These are phyloP conservation scores for Drosophila lutescens DNA, from an alignment of 2,888 invertebrate genomes.

Conservation along the genomic window DNA sequence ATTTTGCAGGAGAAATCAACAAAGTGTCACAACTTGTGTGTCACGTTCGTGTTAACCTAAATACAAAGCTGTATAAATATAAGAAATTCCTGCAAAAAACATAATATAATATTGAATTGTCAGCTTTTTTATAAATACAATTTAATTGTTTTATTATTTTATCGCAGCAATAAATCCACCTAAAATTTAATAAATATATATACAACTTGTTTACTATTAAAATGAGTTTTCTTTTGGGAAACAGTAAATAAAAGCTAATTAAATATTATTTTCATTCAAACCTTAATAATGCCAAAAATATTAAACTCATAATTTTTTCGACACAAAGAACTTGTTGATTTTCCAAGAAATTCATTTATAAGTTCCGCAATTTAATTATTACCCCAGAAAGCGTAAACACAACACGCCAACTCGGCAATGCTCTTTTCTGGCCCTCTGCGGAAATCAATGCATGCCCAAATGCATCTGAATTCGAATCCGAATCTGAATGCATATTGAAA, in stretches of 20 bases:
- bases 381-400: constrained; percentile 24
- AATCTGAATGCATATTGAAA: constrained; percentile 58
- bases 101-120: neutral
- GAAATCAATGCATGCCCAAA: constrained; percentile 46
- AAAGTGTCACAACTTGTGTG: constrained; percentile 9
- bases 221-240: neutral
- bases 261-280: too few relatives aligned
- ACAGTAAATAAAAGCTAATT: neutral
- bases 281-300: neutral
- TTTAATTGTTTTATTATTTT: too few relatives aligned
- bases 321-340: constrained; percentile 18
- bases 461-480: constrained; percentile 32
- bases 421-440: constrained; percentile 23
- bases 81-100: neutral
- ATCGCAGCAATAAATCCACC: too few relatives aligned
- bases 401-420: constrained; percentile 33
- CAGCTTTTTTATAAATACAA: neutral
- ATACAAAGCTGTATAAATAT: neutral
- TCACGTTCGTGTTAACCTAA: neutral
- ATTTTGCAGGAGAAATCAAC: constrained; percentile 48
- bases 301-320: neutral
- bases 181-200: neutral
- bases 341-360: constrained; percentile 9
- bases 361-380: constrained; percentile 36
- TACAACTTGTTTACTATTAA: neutral